phyloP scores from a whole-genome alignment of 2,113 vertebrate species.

The Odontophorus gujanensis region DNA sequence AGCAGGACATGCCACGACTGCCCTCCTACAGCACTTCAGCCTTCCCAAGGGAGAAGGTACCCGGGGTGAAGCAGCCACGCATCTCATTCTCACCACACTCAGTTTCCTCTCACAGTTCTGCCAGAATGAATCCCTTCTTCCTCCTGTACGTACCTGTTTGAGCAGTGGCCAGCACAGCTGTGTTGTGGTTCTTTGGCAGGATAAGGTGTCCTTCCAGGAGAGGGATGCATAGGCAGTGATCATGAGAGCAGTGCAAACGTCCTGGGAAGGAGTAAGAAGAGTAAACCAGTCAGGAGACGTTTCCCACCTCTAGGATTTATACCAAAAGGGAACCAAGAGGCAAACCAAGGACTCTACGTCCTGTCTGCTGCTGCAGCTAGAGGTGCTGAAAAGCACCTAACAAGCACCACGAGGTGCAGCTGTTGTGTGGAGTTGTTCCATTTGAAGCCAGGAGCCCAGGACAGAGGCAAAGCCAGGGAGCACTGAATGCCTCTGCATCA shows the following conservation, averaged over 20 bases:
- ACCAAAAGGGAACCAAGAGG: neutral
- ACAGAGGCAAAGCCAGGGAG: neutral
- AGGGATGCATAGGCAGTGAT: constrained; percentile 90
- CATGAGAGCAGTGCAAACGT: constrained; percentile 88
- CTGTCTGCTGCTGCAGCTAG: neutral
- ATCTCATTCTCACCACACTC: neutral
- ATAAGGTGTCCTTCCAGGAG: constrained; percentile 93
- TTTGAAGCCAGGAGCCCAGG: neutral
- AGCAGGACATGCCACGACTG: neutral
- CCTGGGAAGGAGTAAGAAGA: constrained; percentile 73
- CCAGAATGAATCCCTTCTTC: neutral
- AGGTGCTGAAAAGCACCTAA: neutral
- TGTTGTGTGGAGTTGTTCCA: neutral
- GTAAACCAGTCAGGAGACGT: neutral
- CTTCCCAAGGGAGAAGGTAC: neutral
- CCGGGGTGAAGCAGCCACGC: neutral
- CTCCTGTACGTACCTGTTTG: constrained; percentile 82
- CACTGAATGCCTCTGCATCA: neutral
- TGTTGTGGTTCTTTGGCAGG: constrained; percentile 91
- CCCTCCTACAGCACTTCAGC: neutral
- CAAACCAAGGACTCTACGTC: neutral
- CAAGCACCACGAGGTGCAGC: neutral
- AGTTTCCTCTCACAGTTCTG: neutral
- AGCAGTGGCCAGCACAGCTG: constrained; percentile 95
- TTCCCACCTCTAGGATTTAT: neutral